phyloP scores from a whole-genome alignment of 2,888 invertebrate species.

The Notodonta dromedarius region DNA sequence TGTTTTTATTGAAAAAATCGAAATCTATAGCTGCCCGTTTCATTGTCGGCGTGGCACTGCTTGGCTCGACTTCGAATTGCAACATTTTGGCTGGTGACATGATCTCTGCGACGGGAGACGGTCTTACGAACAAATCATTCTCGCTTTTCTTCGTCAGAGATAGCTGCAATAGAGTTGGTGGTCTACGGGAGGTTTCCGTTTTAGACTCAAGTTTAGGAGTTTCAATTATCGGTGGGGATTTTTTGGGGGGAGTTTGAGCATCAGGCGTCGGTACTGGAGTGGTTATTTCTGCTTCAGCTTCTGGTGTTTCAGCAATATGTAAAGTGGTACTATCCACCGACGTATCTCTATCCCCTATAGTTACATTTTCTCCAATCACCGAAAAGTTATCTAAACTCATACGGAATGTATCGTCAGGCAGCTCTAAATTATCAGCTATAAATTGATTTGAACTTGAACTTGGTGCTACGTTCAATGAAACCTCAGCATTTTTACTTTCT shows the following conservation, averaged over 20 bases:
- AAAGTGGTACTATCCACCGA: constrained; percentile 52
- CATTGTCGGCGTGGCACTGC: constrained; percentile 75
- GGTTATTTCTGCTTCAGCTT: constrained; percentile 24
- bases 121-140: constrained; percentile 66
- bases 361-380: constrained; percentile 74
- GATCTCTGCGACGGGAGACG: constrained; percentile 67
- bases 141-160: constrained; percentile 62
- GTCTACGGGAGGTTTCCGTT: constrained; percentile 37
- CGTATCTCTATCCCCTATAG: constrained; percentile 55
- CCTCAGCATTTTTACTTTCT: constrained; percentile 47
- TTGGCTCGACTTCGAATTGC: constrained; percentile 70
- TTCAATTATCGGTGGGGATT: constrained; percentile 52
- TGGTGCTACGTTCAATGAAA: constrained; percentile 42
- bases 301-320: constrained; percentile 40
- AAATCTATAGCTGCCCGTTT: constrained; percentile 75
- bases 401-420: constrained; percentile 73
- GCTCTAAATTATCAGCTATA: constrained; percentile 62
- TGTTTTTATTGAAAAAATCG: constrained; percentile 71
- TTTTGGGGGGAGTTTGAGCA: constrained; percentile 34
- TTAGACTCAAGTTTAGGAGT: constrained; percentile 54
- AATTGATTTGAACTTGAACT: constrained; percentile 65
- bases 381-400: constrained; percentile 71
- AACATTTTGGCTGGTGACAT: constrained; percentile 80
- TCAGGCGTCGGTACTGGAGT: constrained; percentile 45
- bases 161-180: constrained; percentile 58